Evolutionary conservation across 2,797 vertebrate species (phyloP).

Genomic region (Linurgus olivaceus): DNA sequence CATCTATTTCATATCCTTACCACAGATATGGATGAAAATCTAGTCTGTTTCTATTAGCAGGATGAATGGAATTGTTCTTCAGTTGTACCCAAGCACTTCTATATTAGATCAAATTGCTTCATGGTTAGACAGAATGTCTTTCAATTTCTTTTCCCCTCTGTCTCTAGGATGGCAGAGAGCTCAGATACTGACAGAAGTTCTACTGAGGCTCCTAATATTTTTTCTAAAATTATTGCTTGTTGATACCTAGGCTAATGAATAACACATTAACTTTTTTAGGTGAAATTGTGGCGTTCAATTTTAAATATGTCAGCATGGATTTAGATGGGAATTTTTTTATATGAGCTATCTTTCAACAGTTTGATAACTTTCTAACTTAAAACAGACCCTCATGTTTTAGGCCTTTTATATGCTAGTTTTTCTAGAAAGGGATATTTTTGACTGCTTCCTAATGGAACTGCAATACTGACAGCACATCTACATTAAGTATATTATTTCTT

Average conservation of each 20-base stretch:
- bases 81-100: slow-evolving; percentile 24
- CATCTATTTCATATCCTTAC: slow-evolving; percentile 36
- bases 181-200: neutral
- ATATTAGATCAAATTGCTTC: slow-evolving; percentile 43
- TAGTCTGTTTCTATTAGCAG: slow-evolving; percentile 50
- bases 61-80: slow-evolving; percentile 64
- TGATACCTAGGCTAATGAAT: neutral
- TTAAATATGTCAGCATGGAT: neutral
- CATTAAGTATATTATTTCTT: neutral
- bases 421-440: neutral
- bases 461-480: neutral
- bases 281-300: neutral
- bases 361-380: neutral
- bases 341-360: neutral
- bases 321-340: neutral
- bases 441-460: neutral
- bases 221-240: neutral
- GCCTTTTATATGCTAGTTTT: neutral
- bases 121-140: neutral
- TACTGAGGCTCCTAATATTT: neutral
- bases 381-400: neutral
- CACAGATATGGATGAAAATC: slow-evolving; percentile 40
- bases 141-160: neutral
- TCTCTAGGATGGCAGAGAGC: neutral
- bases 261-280: neutral